These are phyloP conservation scores for Diplogasteroides magnus DNA, from an alignment of 1,140 invertebrate species.

Conservation along the genomic window DNA sequence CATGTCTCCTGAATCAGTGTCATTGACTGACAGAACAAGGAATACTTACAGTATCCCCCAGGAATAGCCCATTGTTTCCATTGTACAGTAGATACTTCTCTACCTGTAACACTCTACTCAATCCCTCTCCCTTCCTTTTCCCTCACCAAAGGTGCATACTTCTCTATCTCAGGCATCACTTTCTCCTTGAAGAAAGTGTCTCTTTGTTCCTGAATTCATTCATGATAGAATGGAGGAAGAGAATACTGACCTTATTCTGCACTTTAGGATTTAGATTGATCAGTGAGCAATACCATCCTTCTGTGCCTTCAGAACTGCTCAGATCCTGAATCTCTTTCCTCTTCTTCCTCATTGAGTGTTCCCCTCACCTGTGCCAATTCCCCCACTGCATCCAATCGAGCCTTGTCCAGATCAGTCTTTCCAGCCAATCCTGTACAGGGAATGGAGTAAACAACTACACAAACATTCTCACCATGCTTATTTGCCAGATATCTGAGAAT, in stretches of 20 bases:
- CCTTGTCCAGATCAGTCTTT: neutral
- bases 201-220: neutral
- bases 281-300: too few relatives aligned
- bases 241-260: too few relatives aligned
- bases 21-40: too few relatives aligned
- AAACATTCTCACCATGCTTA: neutral
- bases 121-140: too few relatives aligned
- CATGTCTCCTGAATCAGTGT: neutral
- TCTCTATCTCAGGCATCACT: neutral
- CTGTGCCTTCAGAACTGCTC: too few relatives aligned
- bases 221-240: too few relatives aligned
- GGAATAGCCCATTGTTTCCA: neutral
- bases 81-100: neutral
- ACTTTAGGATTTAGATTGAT: too few relatives aligned
- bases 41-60: neutral
- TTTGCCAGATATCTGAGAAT: neutral
- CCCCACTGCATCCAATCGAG: too few relatives aligned
- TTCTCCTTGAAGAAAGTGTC: neutral
- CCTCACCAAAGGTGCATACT: neutral
- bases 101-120: too few relatives aligned
- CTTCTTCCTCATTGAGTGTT: too few relatives aligned
- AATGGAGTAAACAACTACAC: neutral
- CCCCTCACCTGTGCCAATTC: too few relatives aligned
- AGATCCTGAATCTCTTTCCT: too few relatives aligned
- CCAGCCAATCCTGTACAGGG: neutral